These are phyloP conservation scores for Epizoanthus fatuus DNA, from an alignment of 92 coral and sea anemone genomes.

Conservation along the genomic window DNA sequence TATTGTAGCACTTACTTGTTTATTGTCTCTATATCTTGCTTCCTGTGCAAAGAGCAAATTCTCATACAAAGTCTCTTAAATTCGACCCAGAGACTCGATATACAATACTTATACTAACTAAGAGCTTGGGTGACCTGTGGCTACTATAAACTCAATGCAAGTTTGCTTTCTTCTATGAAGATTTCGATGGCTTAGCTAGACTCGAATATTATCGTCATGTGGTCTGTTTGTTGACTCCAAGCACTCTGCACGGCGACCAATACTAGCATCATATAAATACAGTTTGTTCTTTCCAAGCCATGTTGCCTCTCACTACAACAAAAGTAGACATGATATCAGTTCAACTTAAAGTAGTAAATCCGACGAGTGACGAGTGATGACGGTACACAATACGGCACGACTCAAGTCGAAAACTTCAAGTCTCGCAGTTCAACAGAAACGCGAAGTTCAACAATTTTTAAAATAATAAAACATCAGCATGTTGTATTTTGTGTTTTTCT, in stretches of 20 bases:
- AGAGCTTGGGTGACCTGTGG: too few species aligned
- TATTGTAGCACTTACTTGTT: too few species aligned
- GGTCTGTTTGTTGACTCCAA: constrained; percentile 1
- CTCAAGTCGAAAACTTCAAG: not conserved
- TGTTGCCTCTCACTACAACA: constrained; percentile 14
- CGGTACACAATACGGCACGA: not conserved
- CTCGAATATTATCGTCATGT: constrained; percentile 23
- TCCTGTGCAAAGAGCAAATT: too few species aligned
- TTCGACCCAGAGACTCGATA: too few species aligned
- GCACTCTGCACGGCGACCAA: constrained; percentile 12
- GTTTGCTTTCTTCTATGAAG: too few species aligned
- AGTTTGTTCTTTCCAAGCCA: constrained; percentile 19
- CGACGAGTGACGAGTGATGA: not conserved
- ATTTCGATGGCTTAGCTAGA: constrained; percentile 15
- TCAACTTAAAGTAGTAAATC: not conserved
- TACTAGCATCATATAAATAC: not conserved
- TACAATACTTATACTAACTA: too few species aligned
- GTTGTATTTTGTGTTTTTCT: too few species aligned
- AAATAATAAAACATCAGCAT: too few species aligned
- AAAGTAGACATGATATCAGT: not conserved
- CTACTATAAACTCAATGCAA: not conserved
- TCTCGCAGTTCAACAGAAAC: too few species aligned
- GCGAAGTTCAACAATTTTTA: too few species aligned
- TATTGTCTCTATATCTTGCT: too few species aligned
- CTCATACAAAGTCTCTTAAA: too few species aligned